Conservation (phyloP, 2,113 vertebrate genomes). For the Zosterops lateralis region DNA sequence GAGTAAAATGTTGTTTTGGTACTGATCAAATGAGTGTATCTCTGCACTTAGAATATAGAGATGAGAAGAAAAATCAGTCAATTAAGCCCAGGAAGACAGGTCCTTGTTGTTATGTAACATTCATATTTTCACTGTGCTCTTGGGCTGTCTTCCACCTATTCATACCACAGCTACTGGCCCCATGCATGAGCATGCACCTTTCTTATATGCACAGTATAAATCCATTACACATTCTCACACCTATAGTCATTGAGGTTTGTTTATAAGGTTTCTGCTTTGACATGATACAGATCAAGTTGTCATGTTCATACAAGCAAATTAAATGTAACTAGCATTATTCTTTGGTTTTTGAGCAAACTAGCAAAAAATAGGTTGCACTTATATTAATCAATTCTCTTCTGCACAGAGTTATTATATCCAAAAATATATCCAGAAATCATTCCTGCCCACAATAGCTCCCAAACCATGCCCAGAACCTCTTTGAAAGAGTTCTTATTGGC, state of each 20-base stretch:
- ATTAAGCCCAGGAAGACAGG: neutral
- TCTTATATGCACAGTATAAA: neutral
- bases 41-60: neutral
- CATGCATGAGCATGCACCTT: neutral
- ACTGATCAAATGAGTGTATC: neutral
- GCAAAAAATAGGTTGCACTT: neutral
- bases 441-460: neutral
- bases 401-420: neutral
- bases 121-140: neutral
- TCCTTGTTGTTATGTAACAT: neutral
- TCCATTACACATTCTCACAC: neutral
- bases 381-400: neutral
- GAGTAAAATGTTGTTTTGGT: neutral
- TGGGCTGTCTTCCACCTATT: neutral
- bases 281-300: neutral
- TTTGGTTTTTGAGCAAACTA: neutral
- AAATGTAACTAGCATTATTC: accelerated
- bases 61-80: neutral
- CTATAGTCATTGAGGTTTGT: neutral
- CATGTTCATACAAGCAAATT: neutral
- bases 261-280: neutral
- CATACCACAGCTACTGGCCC: neutral
- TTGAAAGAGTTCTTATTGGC: neutral
- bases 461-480: neutral
- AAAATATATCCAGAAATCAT: neutral